Evolutionary conservation across 1,140 invertebrate genomes (phyloP), one percentile per base, ranked within the genome.

Genomic region (Penaeus japonicus): DNA sequence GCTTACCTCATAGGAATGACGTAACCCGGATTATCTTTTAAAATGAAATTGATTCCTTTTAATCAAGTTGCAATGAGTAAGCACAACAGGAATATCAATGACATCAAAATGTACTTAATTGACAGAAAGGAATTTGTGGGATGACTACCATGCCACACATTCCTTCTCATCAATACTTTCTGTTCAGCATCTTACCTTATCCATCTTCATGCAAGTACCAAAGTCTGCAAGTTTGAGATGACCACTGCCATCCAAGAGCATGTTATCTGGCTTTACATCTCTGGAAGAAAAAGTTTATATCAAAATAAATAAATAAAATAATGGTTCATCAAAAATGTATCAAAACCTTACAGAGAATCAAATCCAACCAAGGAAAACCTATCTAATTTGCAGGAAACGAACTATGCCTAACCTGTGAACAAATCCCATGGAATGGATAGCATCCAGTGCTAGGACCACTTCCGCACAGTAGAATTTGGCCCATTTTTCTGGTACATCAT

Each of bases 381-480:
- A n/a, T 22, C 17, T 73, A 24, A 30, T 30, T 73, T 15, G 30
- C n/a, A 17, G 7, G 18, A 32, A 27, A 73, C 27, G 27, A 73
- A 27, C 35, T 73, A 73, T 10, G 20, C 70, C 84, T 27, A 73
- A 95, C 94, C 95, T 95, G 93, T 99, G 99, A 87, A 99, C 98
- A 94, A 99, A 99, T 85, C 99, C 98, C 97, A 99, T 98, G 55
- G 95, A 96, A 94, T 99, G 99, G 92, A 99, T 99, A 7, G 98
- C 97, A 94, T 99, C 97, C 89, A 99, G 93, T 4, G 99, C 98
- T 78, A 99, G 94, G 22, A 99, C 98, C 90, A 99, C 97, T 94
- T 99, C 99, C 92, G 99, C 99, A 91, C 97, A 98, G 92, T 99
- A 99, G 94, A 99, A 99, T 92, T 97, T 98, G 27, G 98, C 98